phyloP scores from a whole-genome alignment of 2,113 vertebrate species.

The Caloenas nicobarica region DNA sequence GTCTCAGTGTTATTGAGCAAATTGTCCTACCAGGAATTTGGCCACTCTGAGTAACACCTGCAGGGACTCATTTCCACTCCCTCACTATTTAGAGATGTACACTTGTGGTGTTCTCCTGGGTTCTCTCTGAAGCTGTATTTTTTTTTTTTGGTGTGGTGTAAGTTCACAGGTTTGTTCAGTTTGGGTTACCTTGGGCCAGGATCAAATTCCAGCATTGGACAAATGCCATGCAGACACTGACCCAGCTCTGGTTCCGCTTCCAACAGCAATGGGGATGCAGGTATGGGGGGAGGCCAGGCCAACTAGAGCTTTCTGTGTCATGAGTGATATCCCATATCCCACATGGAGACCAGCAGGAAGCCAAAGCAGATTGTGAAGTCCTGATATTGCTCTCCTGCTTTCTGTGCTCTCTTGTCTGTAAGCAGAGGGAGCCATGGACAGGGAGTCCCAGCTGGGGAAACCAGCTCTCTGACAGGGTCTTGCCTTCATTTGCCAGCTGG shows the following conservation, averaged over 20 bases:
- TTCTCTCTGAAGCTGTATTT: not conserved
- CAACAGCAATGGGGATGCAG: fast-evolving
- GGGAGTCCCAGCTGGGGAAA: not conserved
- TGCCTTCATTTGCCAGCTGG: not conserved
- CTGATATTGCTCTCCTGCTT: not conserved
- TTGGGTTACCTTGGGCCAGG: not conserved
- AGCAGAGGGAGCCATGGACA: not conserved
- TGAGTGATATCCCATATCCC: not conserved
- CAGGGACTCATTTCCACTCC: not conserved
- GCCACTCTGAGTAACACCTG: fast-evolving
- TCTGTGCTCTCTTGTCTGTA: not conserved
- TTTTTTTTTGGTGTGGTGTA: not conserved
- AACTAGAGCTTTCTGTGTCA: not conserved
- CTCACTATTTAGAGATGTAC: not conserved
- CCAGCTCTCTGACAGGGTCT: not conserved
- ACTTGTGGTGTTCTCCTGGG: not conserved
- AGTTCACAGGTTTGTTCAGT: not conserved
- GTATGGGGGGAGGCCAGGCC: not conserved
- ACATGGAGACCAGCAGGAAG: not conserved
- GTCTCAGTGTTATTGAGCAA: not conserved
- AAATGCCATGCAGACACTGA: not conserved
- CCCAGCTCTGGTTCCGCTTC: not conserved
- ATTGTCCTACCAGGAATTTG: not conserved
- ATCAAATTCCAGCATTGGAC: not conserved
- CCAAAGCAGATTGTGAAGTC: not conserved